These are phyloP conservation scores for Gymnothorax reevesii DNA, from an alignment of 2,797 vertebrate species.

Conservation along the genomic window DNA sequence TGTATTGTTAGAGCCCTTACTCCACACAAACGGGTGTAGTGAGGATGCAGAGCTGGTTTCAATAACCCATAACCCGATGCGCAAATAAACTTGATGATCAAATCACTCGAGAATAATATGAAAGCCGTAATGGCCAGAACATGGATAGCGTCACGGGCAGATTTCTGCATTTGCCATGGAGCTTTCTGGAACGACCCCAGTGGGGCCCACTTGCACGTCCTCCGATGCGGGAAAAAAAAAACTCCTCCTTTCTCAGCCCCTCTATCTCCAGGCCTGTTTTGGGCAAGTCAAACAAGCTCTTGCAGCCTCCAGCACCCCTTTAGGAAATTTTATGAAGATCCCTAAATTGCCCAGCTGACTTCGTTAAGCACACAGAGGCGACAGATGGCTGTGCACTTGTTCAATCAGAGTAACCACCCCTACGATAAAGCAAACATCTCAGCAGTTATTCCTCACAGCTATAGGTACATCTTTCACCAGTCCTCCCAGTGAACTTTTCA, in stretches of 20 bases:
- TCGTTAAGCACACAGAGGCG: slow-evolving; percentile 18
- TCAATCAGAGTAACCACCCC: not conserved
- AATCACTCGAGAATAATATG: slow-evolving; percentile 31
- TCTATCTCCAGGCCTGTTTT: not conserved
- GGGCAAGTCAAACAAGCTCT: not conserved
- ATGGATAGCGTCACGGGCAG: slow-evolving; percentile 5
- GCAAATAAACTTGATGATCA: slow-evolving; percentile 37
- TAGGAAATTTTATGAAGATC: not conserved
- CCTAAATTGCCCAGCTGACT: slow-evolving; percentile 17
- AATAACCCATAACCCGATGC: slow-evolving; percentile 19
- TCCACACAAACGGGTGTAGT: not conserved
- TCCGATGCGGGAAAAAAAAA: not conserved
- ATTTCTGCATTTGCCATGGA: not conserved
- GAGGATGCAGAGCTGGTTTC: not conserved
- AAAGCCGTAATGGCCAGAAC: slow-evolving; percentile 23
- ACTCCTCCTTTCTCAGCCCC: not conserved
- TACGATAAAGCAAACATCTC: not conserved
- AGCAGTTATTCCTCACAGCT: not conserved
- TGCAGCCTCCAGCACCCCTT: slow-evolving; percentile 16
- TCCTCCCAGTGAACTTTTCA: slow-evolving; percentile 33
- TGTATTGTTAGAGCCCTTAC: not conserved
- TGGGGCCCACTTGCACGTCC: not conserved
- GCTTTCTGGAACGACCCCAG: not conserved
- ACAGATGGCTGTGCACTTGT: slow-evolving; percentile 38
- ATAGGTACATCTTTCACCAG: not conserved